These are phyloP conservation scores for Ammospiza caudacuta DNA, from an alignment of 2,113 vertebrate genomes.

Conservation along the genomic window DNA sequence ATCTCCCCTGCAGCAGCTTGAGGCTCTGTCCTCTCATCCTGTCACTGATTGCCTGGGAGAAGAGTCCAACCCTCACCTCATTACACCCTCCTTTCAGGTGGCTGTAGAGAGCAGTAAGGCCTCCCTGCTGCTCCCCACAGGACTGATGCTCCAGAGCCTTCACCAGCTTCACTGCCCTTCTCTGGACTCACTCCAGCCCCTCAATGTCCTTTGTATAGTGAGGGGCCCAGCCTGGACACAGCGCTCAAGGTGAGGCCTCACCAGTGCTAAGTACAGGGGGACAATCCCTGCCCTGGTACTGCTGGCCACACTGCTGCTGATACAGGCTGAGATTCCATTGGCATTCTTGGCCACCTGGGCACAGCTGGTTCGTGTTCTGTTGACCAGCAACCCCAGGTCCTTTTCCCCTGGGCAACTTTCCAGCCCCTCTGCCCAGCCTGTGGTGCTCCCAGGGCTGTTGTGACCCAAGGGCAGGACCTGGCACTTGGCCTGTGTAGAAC, in stretches of 20 bases:
- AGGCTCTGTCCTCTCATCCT: background rate
- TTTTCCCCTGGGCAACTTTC: background rate
- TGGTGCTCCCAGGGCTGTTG: background rate
- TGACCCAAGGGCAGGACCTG: background rate
- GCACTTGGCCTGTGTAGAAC: background rate
- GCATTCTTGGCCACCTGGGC: background rate
- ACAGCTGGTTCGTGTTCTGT: background rate
- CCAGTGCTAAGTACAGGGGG: accelerated
- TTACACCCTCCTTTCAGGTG: accelerated
- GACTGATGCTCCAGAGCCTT: background rate
- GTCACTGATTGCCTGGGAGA: background rate
- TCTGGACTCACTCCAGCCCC: accelerated
- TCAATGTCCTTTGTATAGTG: background rate
- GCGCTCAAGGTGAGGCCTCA: background rate
- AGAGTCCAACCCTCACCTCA: background rate
- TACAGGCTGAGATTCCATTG: background rate
- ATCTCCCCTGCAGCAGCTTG: background rate
- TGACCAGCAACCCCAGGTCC: background rate
- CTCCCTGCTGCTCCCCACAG: accelerated
- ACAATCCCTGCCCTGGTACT: background rate
- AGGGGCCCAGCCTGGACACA: background rate
- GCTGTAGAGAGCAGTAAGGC: accelerated
- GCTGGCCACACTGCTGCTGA: background rate
- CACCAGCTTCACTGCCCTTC: background rate
- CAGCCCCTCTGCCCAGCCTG: background rate